phyloP scores from a whole-genome alignment of 2,113 vertebrate genomes.

The Xenotilapia leptura region DNA sequence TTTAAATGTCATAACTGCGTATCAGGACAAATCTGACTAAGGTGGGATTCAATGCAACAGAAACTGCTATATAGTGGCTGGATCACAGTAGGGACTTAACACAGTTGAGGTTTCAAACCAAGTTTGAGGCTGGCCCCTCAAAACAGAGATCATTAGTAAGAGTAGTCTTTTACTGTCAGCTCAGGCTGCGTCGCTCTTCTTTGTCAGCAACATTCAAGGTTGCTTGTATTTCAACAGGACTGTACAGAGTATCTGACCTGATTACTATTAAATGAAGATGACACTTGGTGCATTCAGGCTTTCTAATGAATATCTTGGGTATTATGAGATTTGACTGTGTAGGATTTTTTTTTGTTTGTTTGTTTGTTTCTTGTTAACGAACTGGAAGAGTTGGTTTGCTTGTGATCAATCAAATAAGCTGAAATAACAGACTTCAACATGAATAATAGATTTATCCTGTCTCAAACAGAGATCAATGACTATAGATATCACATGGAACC shows the following conservation, averaged over 20 bases:
- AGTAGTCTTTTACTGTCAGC: background rate
- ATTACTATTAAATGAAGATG: background rate
- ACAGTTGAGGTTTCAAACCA: background rate
- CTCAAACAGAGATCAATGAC: background rate
- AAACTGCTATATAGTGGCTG: slow-evolving; percentile 27
- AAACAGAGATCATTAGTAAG: background rate
- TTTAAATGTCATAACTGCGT: background rate
- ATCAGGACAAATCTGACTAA: background rate
- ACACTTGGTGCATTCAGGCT: background rate
- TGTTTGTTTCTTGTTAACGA: background rate
- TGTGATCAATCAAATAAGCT: background rate
- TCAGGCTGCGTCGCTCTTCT: slow-evolving; percentile 8
- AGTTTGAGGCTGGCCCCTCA: slow-evolving; percentile 62
- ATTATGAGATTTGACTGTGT: background rate
- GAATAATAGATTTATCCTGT: background rate
- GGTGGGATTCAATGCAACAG: background rate
- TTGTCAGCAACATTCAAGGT: background rate
- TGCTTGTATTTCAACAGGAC: background rate
- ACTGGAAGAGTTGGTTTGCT: background rate
- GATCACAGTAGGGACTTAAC: slow-evolving; percentile 17
- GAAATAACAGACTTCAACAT: background rate
- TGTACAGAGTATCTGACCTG: background rate
- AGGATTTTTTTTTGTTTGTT: background rate
- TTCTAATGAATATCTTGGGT: background rate
- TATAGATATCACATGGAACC: slow-evolving; percentile 22